phyloP scores from a whole-genome alignment of 2,113 vertebrate species.

The Pyrgilauda ruficollis region DNA sequence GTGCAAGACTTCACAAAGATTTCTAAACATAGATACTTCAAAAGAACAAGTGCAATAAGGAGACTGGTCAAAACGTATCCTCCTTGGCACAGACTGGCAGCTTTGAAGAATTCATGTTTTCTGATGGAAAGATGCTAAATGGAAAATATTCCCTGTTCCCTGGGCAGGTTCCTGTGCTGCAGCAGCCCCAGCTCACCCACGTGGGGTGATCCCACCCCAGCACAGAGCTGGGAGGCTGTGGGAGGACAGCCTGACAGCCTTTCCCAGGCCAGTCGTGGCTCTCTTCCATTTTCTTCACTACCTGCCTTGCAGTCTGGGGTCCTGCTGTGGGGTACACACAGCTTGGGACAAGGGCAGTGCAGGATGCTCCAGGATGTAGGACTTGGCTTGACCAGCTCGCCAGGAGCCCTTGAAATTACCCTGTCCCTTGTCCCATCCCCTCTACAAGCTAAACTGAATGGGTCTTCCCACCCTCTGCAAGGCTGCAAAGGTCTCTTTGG shows the following conservation, averaged over 20 bases:
- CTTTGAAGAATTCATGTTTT: constrained; percentile 1
- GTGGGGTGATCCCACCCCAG: fast-evolving
- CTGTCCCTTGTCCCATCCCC: neutral
- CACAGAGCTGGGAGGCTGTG: neutral
- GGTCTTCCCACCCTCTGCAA: neutral
- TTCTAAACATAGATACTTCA: constrained; percentile 59
- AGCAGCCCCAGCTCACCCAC: fast-evolving
- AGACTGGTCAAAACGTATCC: constrained; percentile 30
- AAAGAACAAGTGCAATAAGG: constrained; percentile 23
- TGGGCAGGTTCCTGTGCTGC: neutral
- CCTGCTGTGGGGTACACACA: fast-evolving
- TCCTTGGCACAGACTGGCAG: neutral
- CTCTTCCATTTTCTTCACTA: neutral
- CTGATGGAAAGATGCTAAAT: neutral
- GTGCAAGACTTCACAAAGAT: constrained; percentile 47
- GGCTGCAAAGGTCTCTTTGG: neutral
- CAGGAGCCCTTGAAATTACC: neutral
- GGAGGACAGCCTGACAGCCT: neutral
- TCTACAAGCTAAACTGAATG: neutral
- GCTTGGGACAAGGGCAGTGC: neutral
- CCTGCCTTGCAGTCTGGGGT: neutral
- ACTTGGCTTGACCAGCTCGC: fast-evolving
- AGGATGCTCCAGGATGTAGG: neutral
- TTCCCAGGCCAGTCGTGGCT: neutral
- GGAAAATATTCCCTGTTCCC: neutral